These are phyloP conservation scores for Notarius quadriscutis DNA, from an alignment of 2,113 vertebrate genomes.

Conservation along the genomic window DNA sequence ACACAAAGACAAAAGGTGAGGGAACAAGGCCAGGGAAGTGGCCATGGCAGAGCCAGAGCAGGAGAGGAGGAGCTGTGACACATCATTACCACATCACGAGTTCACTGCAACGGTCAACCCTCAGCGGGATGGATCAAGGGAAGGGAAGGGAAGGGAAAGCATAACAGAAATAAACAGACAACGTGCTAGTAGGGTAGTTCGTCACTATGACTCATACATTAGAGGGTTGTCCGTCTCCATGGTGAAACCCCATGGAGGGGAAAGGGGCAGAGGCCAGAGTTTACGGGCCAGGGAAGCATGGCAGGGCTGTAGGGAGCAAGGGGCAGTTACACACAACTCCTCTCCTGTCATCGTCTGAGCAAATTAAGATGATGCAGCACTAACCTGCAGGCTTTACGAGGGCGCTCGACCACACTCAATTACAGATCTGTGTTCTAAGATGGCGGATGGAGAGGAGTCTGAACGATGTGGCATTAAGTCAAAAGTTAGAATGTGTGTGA, in stretches of 20 bases:
- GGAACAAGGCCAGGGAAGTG: constrained; percentile 15
- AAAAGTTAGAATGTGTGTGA: background rate
- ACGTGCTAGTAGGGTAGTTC: constrained; percentile 8
- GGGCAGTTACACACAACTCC: constrained; percentile 44
- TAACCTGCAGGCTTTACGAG: constrained; percentile 4
- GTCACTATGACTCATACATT: constrained; percentile 19
- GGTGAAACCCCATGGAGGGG: constrained; percentile 82
- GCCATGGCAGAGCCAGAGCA: constrained; percentile 56
- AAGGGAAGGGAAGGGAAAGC: constrained; percentile 54
- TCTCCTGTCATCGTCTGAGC: constrained; percentile 19
- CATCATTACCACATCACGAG: constrained; percentile 66
- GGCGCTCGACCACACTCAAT: background rate
- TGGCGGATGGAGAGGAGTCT: constrained; percentile 22
- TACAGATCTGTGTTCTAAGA: background rate
- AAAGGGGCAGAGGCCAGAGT: constrained; percentile 65
- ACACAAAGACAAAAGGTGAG: background rate
- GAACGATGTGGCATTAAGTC: background rate
- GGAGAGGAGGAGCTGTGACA: constrained; percentile 48
- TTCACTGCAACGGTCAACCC: constrained; percentile 74
- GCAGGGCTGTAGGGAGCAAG: constrained; percentile 74
- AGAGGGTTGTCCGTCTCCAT: constrained; percentile 93
- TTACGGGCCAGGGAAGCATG: constrained; percentile 65
- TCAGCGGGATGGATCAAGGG: constrained; percentile 58
- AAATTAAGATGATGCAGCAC: background rate
- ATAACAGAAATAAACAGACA: constrained; percentile 42